Base-by-base conservation (phyloP, 2,113 vertebrate species). In the Pholis gunnellus region DNA sequence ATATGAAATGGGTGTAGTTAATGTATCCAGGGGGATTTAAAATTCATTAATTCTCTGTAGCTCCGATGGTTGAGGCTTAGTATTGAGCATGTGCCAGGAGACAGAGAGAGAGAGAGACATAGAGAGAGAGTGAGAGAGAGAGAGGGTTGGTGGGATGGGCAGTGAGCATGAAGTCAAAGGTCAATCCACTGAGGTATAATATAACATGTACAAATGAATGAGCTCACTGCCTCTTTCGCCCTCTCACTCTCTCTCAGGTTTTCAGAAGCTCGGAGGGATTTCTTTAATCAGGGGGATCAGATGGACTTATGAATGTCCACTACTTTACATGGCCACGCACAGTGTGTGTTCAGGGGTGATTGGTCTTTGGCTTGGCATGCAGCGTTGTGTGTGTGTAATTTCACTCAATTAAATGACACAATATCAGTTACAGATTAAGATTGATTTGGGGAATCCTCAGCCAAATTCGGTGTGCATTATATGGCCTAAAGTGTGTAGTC, bases 211-310 rank as follows among this genome's bases (percentile, higher is more conserved):
- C 79, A 93, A 89, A 92, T 91, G 86, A 92, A 90, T 69, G 64
- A 78, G 81, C 83, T 83, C 75, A 25, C 78, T 68, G 52, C 31
- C 40, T 57, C 64, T 72, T 50, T 68, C 36, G 14, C 42, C 60
- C 61, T 22, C 63, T 31, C 67, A 11, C 69, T 75, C 78, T 69
- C 78, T 40, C 50, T 72, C 72, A 59, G 71, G 57, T 70, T 79
- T 83, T 84, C 78, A 56, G 54, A 75, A 65, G 77, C 86, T 81
- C 69, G 54, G 27, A 83, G 87, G 79, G 78, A 91, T 91, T 90
- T 88, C 83, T 93, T 89, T 93, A 92, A 94, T 93, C 91, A 87
- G 75, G 40, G 81, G 85, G 88, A 93, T 93, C 91, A 92, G 78
- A 85, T 44, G 69, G 90, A 92, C 82, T 93, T 92, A 91, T 29